A percentile compares a stretch with the other conserved stretches of the same genome.
Evolutionary conservation across 2,113 vertebrate genomes (phyloP).

Genomic region (Cebus imitator): DNA sequence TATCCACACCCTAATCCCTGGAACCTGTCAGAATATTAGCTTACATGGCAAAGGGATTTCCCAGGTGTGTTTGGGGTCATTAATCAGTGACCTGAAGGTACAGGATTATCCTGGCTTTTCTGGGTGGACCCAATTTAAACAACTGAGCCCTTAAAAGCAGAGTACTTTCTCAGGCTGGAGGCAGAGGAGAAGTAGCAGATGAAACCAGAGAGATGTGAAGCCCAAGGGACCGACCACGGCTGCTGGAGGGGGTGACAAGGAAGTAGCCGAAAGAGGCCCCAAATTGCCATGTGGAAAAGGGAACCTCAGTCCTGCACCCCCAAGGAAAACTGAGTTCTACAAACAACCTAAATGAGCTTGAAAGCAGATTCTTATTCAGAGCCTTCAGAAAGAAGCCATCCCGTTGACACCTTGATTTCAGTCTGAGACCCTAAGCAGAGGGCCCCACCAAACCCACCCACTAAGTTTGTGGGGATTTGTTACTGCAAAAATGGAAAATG

Average conservation of each 20-base stretch:
- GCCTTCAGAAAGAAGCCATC: not conserved
- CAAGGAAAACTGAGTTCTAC: not conserved
- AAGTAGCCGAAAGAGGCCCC: not conserved
- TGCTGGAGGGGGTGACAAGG: fast-evolving
- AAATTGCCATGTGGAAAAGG: not conserved
- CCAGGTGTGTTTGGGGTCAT: not conserved
- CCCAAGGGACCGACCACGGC: no score
- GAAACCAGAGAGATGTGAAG: not conserved
- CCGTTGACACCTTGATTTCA: not conserved
- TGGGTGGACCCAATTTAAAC: not conserved
- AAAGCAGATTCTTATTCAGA: not conserved
- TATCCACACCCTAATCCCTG: not conserved
- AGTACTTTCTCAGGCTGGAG: not conserved
- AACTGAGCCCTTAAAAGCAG: not conserved
- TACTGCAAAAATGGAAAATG: not conserved
- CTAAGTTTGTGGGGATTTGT: not conserved
- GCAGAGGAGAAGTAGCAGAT: not conserved
- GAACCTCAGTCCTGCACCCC: not conserved
- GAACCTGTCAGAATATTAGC: not conserved
- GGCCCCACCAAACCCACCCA: not conserved
- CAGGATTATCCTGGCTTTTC: not conserved
- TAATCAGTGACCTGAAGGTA: not conserved
- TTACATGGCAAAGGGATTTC: not conserved
- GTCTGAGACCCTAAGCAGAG: not conserved
- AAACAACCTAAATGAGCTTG: not conserved